Base-by-base conservation (phyloP, 2,113 vertebrate genomes). In the Carollia perspicillata region DNA sequence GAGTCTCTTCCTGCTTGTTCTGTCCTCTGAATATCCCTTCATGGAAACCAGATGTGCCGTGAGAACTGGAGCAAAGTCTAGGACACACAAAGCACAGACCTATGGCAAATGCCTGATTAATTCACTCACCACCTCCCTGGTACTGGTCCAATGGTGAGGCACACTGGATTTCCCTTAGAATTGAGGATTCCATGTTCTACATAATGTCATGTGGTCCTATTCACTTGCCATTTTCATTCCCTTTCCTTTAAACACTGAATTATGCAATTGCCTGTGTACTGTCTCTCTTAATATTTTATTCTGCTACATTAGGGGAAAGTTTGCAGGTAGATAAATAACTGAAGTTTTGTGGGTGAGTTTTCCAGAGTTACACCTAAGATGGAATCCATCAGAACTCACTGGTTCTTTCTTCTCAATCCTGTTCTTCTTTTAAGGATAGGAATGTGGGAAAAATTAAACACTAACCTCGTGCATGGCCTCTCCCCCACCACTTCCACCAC, bases 301-400 rank as follows among this genome's bases (percentile, higher is more conserved):
- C 18, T 79, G 28, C 69, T 88, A 8, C 51, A 23, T 51, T 58
- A 93, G 53, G 20, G 26, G 13, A 60, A 92, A 9, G 14, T 63
- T 87, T 94, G 11, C 66, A 87, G 60, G n/a, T 47, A 16, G 12
- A 35, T 90, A 84, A 93, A 86, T 6, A 80, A 63, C 18, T 89
- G 17, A 93, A 75, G 14, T 63, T 94, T 87, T 74, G 4, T 60
- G 55, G 71, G 33, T 28, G 42, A 30, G 4, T 60, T 69, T 85
- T 40, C n/a, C 49, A 75, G 37, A 69, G 26, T 66, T 93, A 8
- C 30, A 84, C 81, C 30, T 84, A 40, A 94, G 28, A 69, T 42
- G 42, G 63, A 37, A 65, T 11, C 79, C 0, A 0, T 8, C 37
- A 42, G 14, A 92, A 44, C 22, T 42, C 42, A 28, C 75, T 37